Conservation (phyloP, 23 tunicate genomes). For the Trididemnum clinides region DNA sequence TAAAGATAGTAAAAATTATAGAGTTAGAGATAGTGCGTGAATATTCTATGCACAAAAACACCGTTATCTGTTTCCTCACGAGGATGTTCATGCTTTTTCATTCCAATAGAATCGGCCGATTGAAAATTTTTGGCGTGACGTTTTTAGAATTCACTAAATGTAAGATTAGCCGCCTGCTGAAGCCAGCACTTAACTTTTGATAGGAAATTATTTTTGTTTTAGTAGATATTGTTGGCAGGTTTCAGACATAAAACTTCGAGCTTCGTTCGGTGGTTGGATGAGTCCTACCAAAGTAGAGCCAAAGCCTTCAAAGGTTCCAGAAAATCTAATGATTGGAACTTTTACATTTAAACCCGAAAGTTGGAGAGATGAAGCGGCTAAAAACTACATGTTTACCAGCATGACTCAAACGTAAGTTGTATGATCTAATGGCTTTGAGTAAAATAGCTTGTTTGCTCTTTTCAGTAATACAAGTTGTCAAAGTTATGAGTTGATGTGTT, state of each 20-base stretch:
- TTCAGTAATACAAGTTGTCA: no score
- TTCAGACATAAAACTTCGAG: constrained; percentile 63
- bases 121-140: no score
- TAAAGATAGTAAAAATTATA: neutral
- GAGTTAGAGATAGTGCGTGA: neutral
- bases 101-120: no score
- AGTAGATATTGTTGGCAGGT: constrained; percentile 46
- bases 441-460: neutral
- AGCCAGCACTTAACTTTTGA: no score
- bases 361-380: constrained; percentile 88
- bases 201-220: no score
- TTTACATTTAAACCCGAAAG: constrained; percentile 68
- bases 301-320: constrained; percentile 52
- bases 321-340: constrained; percentile 66
- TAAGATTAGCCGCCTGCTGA: no score
- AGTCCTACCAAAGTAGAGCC: constrained; percentile 61
- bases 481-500: neutral
- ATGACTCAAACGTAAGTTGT: constrained; percentile 31
- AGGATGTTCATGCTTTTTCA: no score
- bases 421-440: neutral
- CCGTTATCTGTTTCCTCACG: no score
- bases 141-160: no score
- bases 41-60: neutral
- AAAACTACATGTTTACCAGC: constrained; percentile 82
- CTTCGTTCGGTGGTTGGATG: constrained; percentile 84